Percentiles rank a stretch among this genome's conserved stretches.
phyloP scores from a whole-genome alignment of 2,797 vertebrate species.

The Sebastolobus alascanus region DNA sequence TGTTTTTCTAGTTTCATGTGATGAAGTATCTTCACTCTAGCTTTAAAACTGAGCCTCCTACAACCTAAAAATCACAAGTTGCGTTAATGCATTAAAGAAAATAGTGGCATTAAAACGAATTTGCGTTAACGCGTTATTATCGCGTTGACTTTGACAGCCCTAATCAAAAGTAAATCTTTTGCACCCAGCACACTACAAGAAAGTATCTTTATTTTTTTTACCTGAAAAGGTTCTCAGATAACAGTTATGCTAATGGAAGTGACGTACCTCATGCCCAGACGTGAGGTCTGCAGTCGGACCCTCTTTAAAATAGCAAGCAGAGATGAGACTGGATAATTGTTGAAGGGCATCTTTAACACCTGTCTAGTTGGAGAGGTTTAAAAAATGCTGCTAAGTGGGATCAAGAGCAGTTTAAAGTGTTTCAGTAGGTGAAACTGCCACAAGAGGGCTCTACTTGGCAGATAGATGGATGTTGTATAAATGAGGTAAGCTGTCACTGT shows the following conservation, averaged over 20 bases:
- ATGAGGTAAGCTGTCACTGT: constrained; percentile 61
- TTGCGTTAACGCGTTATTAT: no score
- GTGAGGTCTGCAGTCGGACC: not conserved
- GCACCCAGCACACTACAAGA: not conserved
- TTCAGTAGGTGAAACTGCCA: constrained; percentile 34
- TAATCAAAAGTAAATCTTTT: not conserved
- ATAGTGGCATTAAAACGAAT: no score
- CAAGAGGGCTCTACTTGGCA: constrained; percentile 49
- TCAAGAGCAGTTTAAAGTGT: constrained; percentile 54
- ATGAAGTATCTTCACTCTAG: no score
- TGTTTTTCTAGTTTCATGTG: no score
- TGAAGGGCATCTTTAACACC: constrained; percentile 1
- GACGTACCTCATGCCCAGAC: not conserved
- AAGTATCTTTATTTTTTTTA: not conserved
- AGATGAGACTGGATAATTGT: not conserved
- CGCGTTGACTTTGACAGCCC: no score
- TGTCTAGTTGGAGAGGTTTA: not conserved
- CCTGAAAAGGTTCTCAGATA: not conserved
- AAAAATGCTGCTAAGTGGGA: constrained; percentile 41
- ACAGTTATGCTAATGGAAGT: not conserved
- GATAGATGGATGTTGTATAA: constrained; percentile 31
- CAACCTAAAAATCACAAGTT: no score
- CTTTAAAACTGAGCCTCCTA: no score
- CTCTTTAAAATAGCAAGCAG: not conserved
- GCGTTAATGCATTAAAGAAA: no score